Evolutionary conservation across 2,797 vertebrate species (phyloP).

Genomic region (Smutsia gigantea): DNA sequence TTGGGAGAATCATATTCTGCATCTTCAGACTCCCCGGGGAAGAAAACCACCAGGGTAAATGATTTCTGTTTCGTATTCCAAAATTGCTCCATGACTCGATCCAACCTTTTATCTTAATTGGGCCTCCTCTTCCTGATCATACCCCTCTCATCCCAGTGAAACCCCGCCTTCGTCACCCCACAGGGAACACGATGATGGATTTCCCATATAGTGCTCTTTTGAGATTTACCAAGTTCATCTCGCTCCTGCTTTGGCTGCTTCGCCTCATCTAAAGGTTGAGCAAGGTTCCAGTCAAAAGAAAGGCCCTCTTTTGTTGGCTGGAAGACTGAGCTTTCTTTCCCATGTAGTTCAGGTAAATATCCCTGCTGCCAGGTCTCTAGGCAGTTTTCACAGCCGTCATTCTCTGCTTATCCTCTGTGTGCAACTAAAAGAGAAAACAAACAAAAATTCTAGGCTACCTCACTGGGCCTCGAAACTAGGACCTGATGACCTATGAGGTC

Average conservation of each 20-base stretch:
- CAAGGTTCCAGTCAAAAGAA: neutral
- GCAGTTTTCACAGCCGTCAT: neutral
- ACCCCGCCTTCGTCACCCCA: neutral
- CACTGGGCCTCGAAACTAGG: neutral
- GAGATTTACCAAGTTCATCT: slow-evolving; percentile 18
- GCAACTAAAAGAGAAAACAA: slow-evolving; percentile 20
- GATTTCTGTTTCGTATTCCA: slow-evolving; percentile 21
- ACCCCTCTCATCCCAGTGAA: neutral
- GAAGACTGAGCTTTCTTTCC: neutral
- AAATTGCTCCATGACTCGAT: neutral
- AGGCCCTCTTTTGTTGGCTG: neutral
- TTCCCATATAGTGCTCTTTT: neutral
- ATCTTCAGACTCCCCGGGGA: neutral
- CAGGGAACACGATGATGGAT: neutral
- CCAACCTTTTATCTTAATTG: neutral
- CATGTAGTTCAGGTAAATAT: neutral
- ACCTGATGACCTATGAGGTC: neutral
- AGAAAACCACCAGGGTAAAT: slow-evolving; percentile 8
- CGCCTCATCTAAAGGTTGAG: neutral
- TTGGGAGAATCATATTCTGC: slow-evolving; percentile 25
- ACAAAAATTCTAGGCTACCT: neutral
- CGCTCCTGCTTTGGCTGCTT: neutral
- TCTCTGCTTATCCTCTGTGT: neutral
- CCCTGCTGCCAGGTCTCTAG: neutral
- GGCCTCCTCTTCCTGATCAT: neutral